Conservation (phyloP, 1,140 invertebrate species). For the Antheraea mylitta region DNA sequence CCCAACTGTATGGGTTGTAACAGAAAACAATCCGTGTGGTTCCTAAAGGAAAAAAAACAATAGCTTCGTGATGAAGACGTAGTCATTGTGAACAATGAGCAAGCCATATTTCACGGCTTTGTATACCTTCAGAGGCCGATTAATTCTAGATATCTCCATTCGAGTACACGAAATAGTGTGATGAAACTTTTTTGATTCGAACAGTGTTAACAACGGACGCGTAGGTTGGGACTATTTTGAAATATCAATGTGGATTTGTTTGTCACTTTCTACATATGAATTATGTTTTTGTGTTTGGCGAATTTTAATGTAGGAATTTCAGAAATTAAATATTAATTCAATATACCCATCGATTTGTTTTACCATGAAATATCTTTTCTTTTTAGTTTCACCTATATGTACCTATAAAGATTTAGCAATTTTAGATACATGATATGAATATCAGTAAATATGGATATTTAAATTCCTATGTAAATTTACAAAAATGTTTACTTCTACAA, state of each 20-base stretch:
- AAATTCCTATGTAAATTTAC: too few relatives aligned
- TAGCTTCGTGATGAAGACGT: constrained; percentile 76
- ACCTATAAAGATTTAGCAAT: too few relatives aligned
- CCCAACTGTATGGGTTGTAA: constrained; percentile 50
- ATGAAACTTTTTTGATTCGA: constrained; percentile 70
- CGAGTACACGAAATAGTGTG: constrained; percentile 65
- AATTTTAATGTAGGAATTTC: neutral
- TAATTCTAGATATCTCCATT: constrained; percentile 78
- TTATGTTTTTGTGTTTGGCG: neutral
- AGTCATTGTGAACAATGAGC: constrained; percentile 73
- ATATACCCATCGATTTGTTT: too few relatives aligned
- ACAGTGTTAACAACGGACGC: constrained; percentile 36
- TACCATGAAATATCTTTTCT: too few relatives aligned
- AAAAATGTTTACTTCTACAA: too few relatives aligned
- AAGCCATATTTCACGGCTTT: constrained; percentile 75
- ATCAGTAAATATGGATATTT: too few relatives aligned
- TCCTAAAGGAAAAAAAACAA: constrained; percentile 70
- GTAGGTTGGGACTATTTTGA: constrained; percentile 32
- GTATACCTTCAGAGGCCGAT: constrained; percentile 70
- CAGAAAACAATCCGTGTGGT: constrained; percentile 71
- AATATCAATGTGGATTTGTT: constrained; percentile 20
- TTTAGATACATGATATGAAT: too few relatives aligned
- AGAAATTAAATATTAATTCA: too few relatives aligned
- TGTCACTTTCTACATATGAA: neutral
- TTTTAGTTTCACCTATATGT: too few relatives aligned